phyloP scores from a whole-genome alignment of 2,888 invertebrate genomes.

The Drosophila mulleri region DNA sequence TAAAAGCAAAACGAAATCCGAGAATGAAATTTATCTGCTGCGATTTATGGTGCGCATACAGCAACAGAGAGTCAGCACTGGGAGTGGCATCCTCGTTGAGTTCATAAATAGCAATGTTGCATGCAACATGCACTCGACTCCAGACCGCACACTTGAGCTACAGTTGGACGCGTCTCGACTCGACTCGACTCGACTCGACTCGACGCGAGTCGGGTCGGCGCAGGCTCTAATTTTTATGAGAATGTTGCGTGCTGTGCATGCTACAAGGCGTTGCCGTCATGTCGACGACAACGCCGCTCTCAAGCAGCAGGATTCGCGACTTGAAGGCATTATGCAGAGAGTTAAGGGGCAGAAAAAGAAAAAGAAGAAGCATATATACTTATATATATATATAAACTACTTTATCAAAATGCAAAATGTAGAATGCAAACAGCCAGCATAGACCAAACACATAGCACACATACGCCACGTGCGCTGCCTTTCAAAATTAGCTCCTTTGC shows the following conservation, averaged over 20 bases:
- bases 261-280: slow-evolving; percentile 71
- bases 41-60: slow-evolving; percentile 62
- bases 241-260: slow-evolving; percentile 74
- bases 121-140: slow-evolving; percentile 70
- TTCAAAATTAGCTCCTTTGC: slow-evolving; percentile 32
- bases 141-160: slow-evolving; percentile 37
- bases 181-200: slow-evolving; percentile 36
- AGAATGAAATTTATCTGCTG: slow-evolving; percentile 77
- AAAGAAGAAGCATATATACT: not conserved
- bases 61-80: slow-evolving; percentile 16
- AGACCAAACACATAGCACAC: slow-evolving; percentile 36
- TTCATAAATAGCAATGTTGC: slow-evolving; percentile 81
- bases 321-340: slow-evolving; percentile 44
- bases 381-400: slow-evolving; percentile 42
- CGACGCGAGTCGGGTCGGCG: slow-evolving; percentile 34
- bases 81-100: slow-evolving; percentile 65
- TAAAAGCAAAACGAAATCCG: slow-evolving; percentile 57
- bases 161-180: slow-evolving; percentile 28
- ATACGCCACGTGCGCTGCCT: slow-evolving; percentile 59
- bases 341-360: slow-evolving; percentile 33
- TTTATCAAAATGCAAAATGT: slow-evolving; percentile 57
- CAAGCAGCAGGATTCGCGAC: slow-evolving; percentile 26
- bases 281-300: slow-evolving; percentile 54
- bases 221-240: slow-evolving; percentile 79
- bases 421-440: slow-evolving; percentile 24